Percentiles rank a stretch among this genome's conserved stretches.
Conservation (phyloP, 2,888 invertebrate species). For the Herminia tarsipennalis region DNA sequence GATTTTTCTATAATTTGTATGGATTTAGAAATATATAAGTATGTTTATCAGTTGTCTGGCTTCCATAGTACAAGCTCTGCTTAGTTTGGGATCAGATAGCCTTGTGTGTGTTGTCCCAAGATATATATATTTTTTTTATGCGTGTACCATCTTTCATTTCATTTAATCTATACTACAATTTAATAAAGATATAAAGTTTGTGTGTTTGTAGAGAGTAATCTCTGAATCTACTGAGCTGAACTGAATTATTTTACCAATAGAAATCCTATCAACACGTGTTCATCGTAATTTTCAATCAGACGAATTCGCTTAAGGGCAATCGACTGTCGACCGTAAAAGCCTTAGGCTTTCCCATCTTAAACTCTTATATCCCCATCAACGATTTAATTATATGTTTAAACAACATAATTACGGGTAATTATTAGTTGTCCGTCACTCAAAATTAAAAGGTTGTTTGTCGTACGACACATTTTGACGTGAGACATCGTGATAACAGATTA, state of each 20-base stretch:
- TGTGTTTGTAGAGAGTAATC: too few species aligned
- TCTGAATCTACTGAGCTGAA: too few species aligned
- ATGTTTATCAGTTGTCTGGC: too few species aligned
- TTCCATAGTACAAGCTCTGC: too few species aligned
- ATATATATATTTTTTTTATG: too few species aligned
- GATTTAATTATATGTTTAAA: constrained; percentile 24
- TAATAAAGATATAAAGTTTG: too few species aligned
- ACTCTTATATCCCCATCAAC: constrained; percentile 27
- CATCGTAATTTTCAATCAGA: constrained; percentile 3
- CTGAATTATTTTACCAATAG: background rate
- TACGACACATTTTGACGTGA: constrained; percentile 12
- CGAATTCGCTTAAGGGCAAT: constrained; percentile 24
- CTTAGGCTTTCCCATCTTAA: constrained; percentile 31
- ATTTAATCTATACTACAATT: too few species aligned
- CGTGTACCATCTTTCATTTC: too few species aligned
- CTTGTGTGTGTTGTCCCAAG: too few species aligned
- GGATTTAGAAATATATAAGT: too few species aligned
- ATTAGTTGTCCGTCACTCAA: constrained; percentile 10
- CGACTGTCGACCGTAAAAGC: constrained; percentile 31
- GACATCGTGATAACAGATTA: background rate
- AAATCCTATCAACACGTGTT: background rate
- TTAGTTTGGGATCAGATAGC: too few species aligned
- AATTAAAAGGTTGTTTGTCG: constrained; percentile 12
- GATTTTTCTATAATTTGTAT: too few species aligned
- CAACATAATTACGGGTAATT: constrained; percentile 32